These are phyloP conservation scores for Tenthredo mesomela DNA, from an alignment of 2,888 invertebrate species.

Conservation along the genomic window DNA sequence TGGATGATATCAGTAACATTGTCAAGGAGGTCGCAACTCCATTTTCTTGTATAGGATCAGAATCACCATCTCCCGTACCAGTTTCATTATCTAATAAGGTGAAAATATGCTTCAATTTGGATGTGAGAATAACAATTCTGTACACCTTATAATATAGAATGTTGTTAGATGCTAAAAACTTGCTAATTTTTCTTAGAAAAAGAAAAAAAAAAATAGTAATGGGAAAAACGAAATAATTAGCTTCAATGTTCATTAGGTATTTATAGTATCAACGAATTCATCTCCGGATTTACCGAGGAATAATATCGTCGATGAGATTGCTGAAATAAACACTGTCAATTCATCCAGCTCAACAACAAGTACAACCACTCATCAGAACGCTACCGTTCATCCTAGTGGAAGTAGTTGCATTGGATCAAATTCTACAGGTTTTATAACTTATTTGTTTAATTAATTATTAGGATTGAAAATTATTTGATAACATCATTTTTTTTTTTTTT, in stretches of 20 bases:
- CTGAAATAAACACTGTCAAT: slow-evolving; percentile 20
- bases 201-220: neutral
- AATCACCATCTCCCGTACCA: slow-evolving; percentile 60
- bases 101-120: neutral
- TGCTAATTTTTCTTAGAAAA: neutral
- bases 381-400: slow-evolving; percentile 59
- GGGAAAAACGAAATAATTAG: neutral
- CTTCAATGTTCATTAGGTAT: slow-evolving; percentile 55
- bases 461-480: neutral
- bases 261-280: slow-evolving; percentile 61
- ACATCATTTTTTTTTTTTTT: too few species aligned
- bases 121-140: slow-evolving; percentile 1
- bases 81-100: slow-evolving; percentile 61
- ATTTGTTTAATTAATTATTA: neutral
- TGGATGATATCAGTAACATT: slow-evolving; percentile 53
- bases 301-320: slow-evolving; percentile 48
- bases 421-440: slow-evolving; percentile 58
- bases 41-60: slow-evolving; percentile 54
- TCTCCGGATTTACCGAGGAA: slow-evolving; percentile 56
- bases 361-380: slow-evolving; percentile 56
- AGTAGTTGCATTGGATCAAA: slow-evolving; percentile 54
- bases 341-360: slow-evolving; percentile 39
- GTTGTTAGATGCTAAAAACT: too few species aligned
- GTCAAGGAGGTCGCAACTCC: slow-evolving; percentile 53
- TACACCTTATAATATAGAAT: neutral